These are phyloP conservation scores for Lordiphosa mommai DNA, from an alignment of 1,140 invertebrate genomes.

Conservation along the genomic window DNA sequence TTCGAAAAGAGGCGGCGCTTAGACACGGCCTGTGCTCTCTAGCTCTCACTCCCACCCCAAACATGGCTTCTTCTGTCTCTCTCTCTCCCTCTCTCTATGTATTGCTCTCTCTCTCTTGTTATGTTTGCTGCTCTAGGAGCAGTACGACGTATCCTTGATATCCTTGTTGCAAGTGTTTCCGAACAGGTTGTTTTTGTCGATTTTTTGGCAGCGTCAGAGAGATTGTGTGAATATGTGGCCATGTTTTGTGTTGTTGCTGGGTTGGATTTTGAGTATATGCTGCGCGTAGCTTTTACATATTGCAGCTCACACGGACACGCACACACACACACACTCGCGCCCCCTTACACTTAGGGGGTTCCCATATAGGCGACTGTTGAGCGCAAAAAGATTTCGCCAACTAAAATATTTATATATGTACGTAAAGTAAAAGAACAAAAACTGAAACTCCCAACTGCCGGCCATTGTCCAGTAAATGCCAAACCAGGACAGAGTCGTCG, in stretches of 20 bases:
- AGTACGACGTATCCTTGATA: slow-evolving; percentile 38
- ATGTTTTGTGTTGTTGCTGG: slow-evolving; percentile 48
- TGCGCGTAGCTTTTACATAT: slow-evolving; percentile 74
- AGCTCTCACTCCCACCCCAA: no score
- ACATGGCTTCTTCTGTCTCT: background rate
- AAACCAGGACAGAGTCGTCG: slow-evolving; percentile 18
- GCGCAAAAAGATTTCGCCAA: slow-evolving; percentile 62
- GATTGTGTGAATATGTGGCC: slow-evolving; percentile 72
- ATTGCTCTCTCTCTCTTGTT: slow-evolving; percentile 20
- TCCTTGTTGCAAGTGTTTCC: slow-evolving; percentile 78
- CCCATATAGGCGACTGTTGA: slow-evolving; percentile 44
- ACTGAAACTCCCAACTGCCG: no score
- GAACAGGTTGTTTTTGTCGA: slow-evolving; percentile 79
- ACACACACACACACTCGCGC: slow-evolving; percentile 12
- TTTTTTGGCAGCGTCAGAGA: slow-evolving; percentile 72
- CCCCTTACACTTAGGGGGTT: no score
- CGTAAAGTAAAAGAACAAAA: slow-evolving; percentile 35
- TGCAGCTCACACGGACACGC: slow-evolving; percentile 34
- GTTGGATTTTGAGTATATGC: slow-evolving; percentile 69
- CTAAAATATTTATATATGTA: slow-evolving; percentile 60
- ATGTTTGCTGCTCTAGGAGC: slow-evolving; percentile 9
- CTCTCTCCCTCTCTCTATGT: slow-evolving; percentile 28
- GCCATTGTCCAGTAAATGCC: slow-evolving; percentile 42
- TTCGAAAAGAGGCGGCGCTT: slow-evolving; percentile 72
- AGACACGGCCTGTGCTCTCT: slow-evolving; percentile 18